These are phyloP conservation scores for Sebastes itinus DNA, from an alignment of 2,797 vertebrate genomes.

Conservation along the genomic window DNA sequence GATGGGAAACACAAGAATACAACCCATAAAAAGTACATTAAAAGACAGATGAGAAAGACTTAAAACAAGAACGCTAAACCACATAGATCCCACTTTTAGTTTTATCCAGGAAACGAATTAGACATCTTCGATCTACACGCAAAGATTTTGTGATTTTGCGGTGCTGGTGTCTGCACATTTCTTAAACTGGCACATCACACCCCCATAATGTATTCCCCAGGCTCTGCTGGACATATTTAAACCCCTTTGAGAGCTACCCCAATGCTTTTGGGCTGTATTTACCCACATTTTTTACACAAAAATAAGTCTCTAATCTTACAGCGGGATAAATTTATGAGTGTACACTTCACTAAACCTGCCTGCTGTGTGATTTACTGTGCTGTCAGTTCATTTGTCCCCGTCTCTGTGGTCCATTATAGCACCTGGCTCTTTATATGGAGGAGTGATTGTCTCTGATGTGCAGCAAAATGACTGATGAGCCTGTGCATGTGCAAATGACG, in stretches of 20 bases:
- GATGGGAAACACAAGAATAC: constrained; percentile 56
- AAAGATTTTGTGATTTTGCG: constrained; percentile 25
- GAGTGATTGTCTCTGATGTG: constrained; percentile 49
- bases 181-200: constrained; percentile 23
- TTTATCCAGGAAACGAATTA: constrained; percentile 33
- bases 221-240: not conserved
- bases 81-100: constrained; percentile 29
- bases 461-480: constrained; percentile 57
- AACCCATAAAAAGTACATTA: constrained; percentile 28
- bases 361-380: constrained; percentile 42
- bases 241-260: not conserved
- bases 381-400: constrained; percentile 21
- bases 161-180: constrained; percentile 31
- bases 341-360: constrained; percentile 22
- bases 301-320: not conserved
- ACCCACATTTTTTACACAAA: not conserved
- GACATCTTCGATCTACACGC: constrained; percentile 29
- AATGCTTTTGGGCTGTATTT: not conserved
- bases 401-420: constrained; percentile 36
- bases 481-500: constrained; percentile 9
- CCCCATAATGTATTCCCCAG: constrained; percentile 50
- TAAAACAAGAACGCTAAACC: constrained; percentile 31
- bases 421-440: constrained; percentile 47
- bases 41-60: constrained; percentile 27
- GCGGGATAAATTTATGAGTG: not conserved